Evolutionary conservation across 2,113 vertebrate genomes (phyloP).

Genomic region (Ancistrus triradiatus): DNA sequence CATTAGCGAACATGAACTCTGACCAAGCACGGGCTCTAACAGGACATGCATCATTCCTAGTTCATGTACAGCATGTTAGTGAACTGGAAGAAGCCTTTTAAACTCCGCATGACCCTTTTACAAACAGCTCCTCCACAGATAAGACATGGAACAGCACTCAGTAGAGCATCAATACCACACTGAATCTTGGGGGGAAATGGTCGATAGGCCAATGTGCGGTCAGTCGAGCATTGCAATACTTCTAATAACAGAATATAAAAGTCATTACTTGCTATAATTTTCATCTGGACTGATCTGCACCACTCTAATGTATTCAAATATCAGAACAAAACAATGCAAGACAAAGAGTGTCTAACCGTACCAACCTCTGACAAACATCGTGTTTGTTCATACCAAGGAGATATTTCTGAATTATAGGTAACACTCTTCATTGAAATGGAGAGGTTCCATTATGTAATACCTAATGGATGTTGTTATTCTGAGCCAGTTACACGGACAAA

Average conservation of each 20-base stretch:
- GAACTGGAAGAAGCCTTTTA: not conserved
- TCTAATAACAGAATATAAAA: too few species aligned
- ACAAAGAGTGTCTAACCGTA: too few species aligned
- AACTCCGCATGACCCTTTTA: slow-evolving; percentile 1
- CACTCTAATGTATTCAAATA: not conserved
- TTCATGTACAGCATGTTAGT: not conserved
- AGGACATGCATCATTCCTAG: not conserved
- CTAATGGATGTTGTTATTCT: too few species aligned
- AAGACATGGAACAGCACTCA: not conserved
- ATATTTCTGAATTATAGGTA: too few species aligned
- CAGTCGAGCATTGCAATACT: not conserved
- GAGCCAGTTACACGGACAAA: too few species aligned
- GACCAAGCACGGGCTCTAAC: too few species aligned
- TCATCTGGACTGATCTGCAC: not conserved
- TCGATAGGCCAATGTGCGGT: slow-evolving; percentile 5
- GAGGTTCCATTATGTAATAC: too few species aligned
- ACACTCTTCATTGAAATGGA: too few species aligned
- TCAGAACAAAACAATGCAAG: too few species aligned
- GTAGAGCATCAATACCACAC: not conserved
- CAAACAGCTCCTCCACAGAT: not conserved
- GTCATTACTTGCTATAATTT: not conserved
- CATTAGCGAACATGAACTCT: too few species aligned
- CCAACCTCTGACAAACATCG: too few species aligned
- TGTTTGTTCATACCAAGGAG: too few species aligned
- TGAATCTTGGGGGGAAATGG: not conserved